phyloP scores from a whole-genome alignment of 35 echinoderm and acorn worm species.

The Chiridota heheva region DNA sequence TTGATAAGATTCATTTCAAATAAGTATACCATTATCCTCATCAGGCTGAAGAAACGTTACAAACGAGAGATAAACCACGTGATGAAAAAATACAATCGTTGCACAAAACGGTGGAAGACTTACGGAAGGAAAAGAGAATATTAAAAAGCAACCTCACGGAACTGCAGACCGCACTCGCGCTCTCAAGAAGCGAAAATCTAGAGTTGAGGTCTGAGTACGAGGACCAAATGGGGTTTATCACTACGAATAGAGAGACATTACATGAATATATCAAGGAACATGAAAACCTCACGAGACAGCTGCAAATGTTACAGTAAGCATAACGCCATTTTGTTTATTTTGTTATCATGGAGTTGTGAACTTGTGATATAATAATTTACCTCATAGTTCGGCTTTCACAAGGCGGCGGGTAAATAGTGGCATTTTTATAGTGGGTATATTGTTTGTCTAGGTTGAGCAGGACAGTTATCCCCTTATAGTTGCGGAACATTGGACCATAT shows the following conservation, averaged over 20 bases:
- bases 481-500: too few relatives aligned
- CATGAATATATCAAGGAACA: conserved; percentile 87
- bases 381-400: too few relatives aligned
- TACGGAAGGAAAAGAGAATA: conserved; percentile 73
- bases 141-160: conserved; percentile 72
- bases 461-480: too few relatives aligned
- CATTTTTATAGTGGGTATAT: too few relatives aligned
- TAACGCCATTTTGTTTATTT: background rate
- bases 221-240: conserved; percentile 78
- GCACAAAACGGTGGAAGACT: conserved; percentile 59
- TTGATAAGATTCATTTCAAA: too few relatives aligned
- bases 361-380: too few relatives aligned
- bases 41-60: conserved; percentile 68
- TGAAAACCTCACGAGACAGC: conserved; percentile 80
- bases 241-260: conserved; percentile 65
- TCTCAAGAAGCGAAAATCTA: conserved; percentile 67
- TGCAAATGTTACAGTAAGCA: conserved; percentile 91
- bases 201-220: conserved; percentile 79
- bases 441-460: too few relatives aligned
- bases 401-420: too few relatives aligned
- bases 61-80: conserved; percentile 65
- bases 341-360: background rate
- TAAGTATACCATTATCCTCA: background rate
- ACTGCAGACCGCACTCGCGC: conserved; percentile 71
- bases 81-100: conserved; percentile 70